Evolutionary conservation across 2,113 vertebrate genomes (phyloP).

Genomic region (Pipra filicauda): DNA sequence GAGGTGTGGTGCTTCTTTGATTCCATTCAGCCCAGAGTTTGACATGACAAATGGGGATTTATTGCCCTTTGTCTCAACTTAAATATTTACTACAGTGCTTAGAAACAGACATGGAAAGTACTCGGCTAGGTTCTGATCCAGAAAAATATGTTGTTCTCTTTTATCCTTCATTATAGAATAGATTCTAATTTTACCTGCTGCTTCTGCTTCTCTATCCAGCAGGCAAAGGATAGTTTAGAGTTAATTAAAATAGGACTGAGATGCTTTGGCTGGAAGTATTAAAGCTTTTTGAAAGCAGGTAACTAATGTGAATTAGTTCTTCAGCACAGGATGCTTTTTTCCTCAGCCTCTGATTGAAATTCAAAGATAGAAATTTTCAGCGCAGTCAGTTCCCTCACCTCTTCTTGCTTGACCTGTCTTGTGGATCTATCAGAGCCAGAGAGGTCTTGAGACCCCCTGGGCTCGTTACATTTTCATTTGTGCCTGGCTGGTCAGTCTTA

Average conservation of each 20-base stretch:
- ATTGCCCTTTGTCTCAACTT: not conserved
- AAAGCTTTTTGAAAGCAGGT: not conserved
- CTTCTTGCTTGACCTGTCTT: conserved; percentile 42
- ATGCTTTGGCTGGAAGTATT: not conserved
- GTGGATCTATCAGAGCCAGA: not conserved
- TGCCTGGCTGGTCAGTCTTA: conserved; percentile 14
- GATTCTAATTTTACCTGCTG: not conserved
- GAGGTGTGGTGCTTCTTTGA: not conserved
- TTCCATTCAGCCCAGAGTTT: not conserved
- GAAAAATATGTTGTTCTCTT: not conserved
- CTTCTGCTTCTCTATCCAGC: not conserved
- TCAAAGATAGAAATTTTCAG: conserved; percentile 21
- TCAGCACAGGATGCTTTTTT: not conserved
- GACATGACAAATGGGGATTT: not conserved
- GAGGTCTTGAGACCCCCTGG: not conserved
- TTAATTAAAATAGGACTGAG: not conserved
- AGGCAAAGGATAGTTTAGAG: not conserved
- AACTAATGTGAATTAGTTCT: not conserved
- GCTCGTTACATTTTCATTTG: conserved; percentile 9
- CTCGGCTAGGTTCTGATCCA: not conserved
- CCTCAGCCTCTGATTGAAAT: not conserved
- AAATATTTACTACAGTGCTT: not conserved
- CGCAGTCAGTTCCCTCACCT: not conserved
- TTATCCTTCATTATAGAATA: not conserved
- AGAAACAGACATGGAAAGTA: not conserved